Evolutionary conservation across 2,113 vertebrate genomes (phyloP).

Genomic region (human): DNA sequence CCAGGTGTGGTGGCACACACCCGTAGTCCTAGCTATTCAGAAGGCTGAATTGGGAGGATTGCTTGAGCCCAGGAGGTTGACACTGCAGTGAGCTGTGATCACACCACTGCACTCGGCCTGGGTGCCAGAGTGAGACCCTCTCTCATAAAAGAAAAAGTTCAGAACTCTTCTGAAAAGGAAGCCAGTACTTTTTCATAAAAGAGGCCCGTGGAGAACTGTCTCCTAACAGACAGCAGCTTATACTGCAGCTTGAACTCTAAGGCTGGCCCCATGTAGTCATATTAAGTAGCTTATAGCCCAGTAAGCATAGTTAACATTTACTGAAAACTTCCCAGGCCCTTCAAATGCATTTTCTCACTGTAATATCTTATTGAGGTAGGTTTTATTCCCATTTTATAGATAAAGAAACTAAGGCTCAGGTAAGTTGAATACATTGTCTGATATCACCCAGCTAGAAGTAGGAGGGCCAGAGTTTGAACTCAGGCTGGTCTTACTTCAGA

Average conservation of each 20-base stretch:
- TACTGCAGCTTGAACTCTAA: neutral
- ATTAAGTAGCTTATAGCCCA: neutral
- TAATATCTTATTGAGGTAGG: neutral
- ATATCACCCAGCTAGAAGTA: neutral
- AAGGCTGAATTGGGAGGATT: no score
- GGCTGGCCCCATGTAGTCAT: rapidly evolving
- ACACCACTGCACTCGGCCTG: no score
- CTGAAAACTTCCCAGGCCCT: neutral
- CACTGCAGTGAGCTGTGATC: no score
- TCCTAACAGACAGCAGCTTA: neutral
- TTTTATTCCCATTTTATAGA: neutral
- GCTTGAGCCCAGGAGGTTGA: no score
- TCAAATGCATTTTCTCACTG: neutral
- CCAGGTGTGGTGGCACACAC: no score
- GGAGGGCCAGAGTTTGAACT: neutral
- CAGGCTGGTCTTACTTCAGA: neutral
- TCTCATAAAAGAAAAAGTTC: no score
- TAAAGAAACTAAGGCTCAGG: neutral
- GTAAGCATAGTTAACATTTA: neutral
- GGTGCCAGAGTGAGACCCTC: no score
- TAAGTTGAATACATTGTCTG: neutral
- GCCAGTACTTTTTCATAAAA: neutral
- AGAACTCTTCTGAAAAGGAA: neutral
- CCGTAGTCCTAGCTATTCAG: no score
- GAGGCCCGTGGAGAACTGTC: neutral